Percentiles rank a stretch among this genome's conserved stretches.
phyloP scores from a whole-genome alignment of 92 coral and sea anemone species.

The Virgularia gustaviana region DNA sequence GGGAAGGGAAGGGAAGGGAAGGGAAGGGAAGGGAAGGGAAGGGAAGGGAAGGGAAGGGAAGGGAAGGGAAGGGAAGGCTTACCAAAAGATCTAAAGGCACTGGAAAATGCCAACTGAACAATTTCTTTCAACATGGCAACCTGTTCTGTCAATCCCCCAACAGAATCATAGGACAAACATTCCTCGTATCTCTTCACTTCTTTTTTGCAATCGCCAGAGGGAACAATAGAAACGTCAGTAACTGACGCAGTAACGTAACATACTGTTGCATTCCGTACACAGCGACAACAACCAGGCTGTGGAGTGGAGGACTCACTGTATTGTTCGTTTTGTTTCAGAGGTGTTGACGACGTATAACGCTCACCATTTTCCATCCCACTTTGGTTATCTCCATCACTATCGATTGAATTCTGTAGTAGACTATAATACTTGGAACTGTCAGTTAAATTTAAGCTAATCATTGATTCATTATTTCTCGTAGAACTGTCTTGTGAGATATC shows the following conservation, averaged over 20 bases:
- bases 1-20: constrained; percentile 7
- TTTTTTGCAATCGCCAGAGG: constrained; percentile 29
- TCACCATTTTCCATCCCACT: not conserved
- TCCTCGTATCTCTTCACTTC: constrained; percentile 3
- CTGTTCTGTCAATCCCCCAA: constrained; percentile 83
- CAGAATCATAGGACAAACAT: constrained; percentile 61
- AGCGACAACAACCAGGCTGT: constrained; percentile 5
- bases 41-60: too few relatives aligned
- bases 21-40: too few relatives aligned
- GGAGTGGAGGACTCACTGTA: too few relatives aligned
- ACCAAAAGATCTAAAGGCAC: constrained; percentile 76
- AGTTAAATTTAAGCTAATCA: not conserved
- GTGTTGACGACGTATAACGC: constrained; percentile 14
- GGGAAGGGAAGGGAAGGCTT: too few relatives aligned
- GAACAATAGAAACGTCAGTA: constrained; percentile 60
- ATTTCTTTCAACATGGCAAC: constrained; percentile 77
- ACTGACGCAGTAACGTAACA: constrained; percentile 71
- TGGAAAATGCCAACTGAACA: constrained; percentile 83
- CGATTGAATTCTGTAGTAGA: constrained; percentile 5
- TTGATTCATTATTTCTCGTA: too few relatives aligned
- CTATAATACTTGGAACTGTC: constrained; percentile 20
- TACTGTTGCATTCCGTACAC: constrained; percentile 28
- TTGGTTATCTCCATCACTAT: not conserved
- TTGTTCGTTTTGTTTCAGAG: constrained; percentile 7
- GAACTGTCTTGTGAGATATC: too few relatives aligned